A percentile compares a stretch with the other conserved stretches of the same genome.
These are phyloP conservation scores for Phasia obesa DNA, from an alignment of 2,888 invertebrate genomes.

Conservation along the genomic window DNA sequence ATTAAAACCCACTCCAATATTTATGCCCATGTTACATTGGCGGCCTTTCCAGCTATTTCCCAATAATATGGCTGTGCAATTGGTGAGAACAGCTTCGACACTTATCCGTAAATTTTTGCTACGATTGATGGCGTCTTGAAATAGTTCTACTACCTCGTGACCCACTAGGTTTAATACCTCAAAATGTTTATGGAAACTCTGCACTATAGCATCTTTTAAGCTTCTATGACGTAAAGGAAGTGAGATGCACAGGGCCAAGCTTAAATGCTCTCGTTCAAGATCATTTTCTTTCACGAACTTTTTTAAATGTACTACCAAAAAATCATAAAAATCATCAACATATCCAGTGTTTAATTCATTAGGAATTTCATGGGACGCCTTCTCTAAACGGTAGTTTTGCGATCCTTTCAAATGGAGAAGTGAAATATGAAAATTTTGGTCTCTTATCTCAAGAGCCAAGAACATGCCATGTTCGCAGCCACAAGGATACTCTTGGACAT, in stretches of 20 bases:
- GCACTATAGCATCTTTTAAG: constrained; percentile 87
- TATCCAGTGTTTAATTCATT: neutral
- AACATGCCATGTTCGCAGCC: constrained; percentile 55
- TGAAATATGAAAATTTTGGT: constrained; percentile 20
- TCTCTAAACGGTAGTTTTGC: neutral
- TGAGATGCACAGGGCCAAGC: constrained; percentile 91
- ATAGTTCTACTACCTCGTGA: constrained; percentile 87
- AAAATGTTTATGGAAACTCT: constrained; percentile 92
- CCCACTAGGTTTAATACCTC: constrained; percentile 88
- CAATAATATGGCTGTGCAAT: constrained; percentile 95
- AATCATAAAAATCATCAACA: constrained; percentile 86
- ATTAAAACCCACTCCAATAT: constrained; percentile 91
- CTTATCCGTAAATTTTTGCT: constrained; percentile 84
- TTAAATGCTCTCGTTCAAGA: constrained; percentile 79
- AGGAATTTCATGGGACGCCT: constrained; percentile 22
- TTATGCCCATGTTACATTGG: constrained; percentile 90
- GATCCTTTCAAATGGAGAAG: constrained; percentile 34
- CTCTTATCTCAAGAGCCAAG: constrained; percentile 28
- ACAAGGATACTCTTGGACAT: constrained; percentile 33
- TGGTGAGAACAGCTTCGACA: constrained; percentile 90
- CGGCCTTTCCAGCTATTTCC: constrained; percentile 91
- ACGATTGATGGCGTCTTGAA: constrained; percentile 85
- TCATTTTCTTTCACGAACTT: constrained; percentile 86
- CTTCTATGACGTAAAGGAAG: constrained; percentile 91
- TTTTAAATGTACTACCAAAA: constrained; percentile 88